Conservation (phyloP, 2,113 vertebrate genomes). For the Smithornis capensis region DNA sequence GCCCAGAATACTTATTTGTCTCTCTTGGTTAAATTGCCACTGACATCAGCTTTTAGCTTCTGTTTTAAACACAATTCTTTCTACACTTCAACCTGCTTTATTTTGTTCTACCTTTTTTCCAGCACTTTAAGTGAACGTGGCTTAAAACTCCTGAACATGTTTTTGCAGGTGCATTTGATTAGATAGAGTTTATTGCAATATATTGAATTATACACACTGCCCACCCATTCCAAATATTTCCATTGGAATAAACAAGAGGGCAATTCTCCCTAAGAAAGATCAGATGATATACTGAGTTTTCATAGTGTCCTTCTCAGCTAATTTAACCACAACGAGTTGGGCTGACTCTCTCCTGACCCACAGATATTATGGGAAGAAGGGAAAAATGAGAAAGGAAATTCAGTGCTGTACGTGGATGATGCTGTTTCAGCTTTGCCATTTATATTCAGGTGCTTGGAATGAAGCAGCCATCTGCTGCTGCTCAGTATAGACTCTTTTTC, state of each 20-base stretch:
- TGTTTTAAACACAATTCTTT: background rate
- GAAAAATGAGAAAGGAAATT: background rate
- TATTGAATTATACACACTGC: accelerated
- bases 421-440: background rate
- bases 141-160: background rate
- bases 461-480: background rate
- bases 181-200: background rate
- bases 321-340: background rate
- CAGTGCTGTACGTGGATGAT: accelerated
- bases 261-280: background rate
- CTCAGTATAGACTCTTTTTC: background rate
- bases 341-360: background rate
- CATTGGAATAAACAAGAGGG: background rate
- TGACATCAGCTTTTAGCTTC: background rate
- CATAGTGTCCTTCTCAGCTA: background rate
- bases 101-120: background rate
- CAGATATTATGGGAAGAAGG: background rate
- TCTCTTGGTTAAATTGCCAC: background rate
- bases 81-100: background rate
- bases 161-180: accelerated
- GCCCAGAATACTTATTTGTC: background rate
- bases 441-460: background rate
- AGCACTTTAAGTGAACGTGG: background rate
- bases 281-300: background rate
- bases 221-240: background rate